Evolutionary conservation across 2,888 invertebrate genomes (phyloP).

Genomic region (Heliconius aoede): DNA sequence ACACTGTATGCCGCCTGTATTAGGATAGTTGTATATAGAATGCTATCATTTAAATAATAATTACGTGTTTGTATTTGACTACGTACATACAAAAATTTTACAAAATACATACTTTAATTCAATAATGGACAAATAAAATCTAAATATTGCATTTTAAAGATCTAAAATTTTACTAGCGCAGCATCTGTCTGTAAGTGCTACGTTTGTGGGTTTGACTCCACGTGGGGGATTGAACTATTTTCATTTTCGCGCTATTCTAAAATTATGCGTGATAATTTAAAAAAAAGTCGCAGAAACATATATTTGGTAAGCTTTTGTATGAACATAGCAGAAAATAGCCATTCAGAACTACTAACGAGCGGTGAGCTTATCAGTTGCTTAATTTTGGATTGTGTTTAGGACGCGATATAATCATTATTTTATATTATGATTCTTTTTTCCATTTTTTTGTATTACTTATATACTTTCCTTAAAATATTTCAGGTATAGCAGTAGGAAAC

Average conservation of each 20-base stretch:
- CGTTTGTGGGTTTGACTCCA: too few relatives aligned
- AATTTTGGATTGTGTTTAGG: conserved; percentile 14
- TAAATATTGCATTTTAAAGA: too few relatives aligned
- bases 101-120: not conserved
- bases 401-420: not conserved
- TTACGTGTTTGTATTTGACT: not conserved
- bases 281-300: not conserved
- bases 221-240: too few relatives aligned
- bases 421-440: too few relatives aligned
- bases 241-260: too few relatives aligned
- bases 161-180: too few relatives aligned
- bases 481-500: not conserved
- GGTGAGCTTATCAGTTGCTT: conserved; percentile 21
- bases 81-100: not conserved
- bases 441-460: not conserved
- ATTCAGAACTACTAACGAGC: conserved; percentile 22
- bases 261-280: not conserved
- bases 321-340: conserved; percentile 18
- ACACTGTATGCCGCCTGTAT: too few relatives aligned
- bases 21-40: too few relatives aligned
- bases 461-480: too few relatives aligned
- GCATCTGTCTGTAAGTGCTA: too few relatives aligned
- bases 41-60: not conserved
- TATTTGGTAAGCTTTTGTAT: conserved; percentile 7
- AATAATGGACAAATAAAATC: not conserved